phyloP scores from a whole-genome alignment of 2,888 invertebrate species.

The Steinernema scapterisci region DNA sequence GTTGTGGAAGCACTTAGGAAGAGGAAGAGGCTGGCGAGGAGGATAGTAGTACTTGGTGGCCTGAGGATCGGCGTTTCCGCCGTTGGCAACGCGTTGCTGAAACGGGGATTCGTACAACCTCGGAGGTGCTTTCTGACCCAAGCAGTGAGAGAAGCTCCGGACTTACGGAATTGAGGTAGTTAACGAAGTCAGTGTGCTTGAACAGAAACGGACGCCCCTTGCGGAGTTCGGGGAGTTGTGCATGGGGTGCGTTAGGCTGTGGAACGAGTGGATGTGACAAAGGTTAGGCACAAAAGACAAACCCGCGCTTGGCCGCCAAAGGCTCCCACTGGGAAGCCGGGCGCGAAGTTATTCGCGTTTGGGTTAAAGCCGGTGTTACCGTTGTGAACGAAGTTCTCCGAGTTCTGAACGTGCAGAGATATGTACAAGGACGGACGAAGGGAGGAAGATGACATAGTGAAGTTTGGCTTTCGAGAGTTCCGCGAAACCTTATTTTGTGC shows the following conservation, averaged over 20 bases:
- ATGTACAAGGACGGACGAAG: too few species aligned
- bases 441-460: too few species aligned
- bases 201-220: slow-evolving; percentile 9
- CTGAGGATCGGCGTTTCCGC: slow-evolving; percentile 29
- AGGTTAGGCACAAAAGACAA: background rate
- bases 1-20: slow-evolving; percentile 49
- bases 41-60: slow-evolving; percentile 49
- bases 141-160: background rate
- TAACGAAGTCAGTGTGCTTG: slow-evolving; percentile 26
- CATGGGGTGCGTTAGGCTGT: background rate
- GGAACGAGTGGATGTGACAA: background rate
- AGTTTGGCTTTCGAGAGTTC: too few species aligned
- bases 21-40: slow-evolving; percentile 45
- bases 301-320: background rate
- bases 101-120: background rate
- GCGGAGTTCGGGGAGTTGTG: background rate
- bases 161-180: slow-evolving; percentile 5
- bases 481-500: too few species aligned
- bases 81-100: slow-evolving; percentile 22
- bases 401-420: too few species aligned
- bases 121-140: background rate
- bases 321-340: too few species aligned
- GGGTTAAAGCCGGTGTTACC: too few species aligned
- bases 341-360: too few species aligned
- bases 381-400: too few species aligned